These are phyloP conservation scores for Tyrannus savana DNA, from an alignment of 2,113 vertebrate species.

Conservation along the genomic window DNA sequence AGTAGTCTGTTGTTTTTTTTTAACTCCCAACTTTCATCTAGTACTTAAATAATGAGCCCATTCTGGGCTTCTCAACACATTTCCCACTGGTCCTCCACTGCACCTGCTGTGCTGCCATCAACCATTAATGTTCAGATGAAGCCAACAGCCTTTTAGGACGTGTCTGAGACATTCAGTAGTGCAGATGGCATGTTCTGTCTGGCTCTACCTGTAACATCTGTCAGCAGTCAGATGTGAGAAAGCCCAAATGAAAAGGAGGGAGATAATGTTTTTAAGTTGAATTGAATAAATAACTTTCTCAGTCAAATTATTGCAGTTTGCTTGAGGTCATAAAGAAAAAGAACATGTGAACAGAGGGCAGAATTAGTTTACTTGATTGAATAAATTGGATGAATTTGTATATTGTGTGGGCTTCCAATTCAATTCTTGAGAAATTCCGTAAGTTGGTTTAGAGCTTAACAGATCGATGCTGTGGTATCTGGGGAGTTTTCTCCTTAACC, in stretches of 20 bases:
- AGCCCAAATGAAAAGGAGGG: neutral
- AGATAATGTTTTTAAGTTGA: neutral
- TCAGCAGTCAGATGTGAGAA: conserved; percentile 44
- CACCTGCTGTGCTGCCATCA: conserved; percentile 41
- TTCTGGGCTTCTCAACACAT: neutral
- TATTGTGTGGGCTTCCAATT: neutral
- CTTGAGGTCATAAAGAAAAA: neutral
- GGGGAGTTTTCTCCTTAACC: neutral
- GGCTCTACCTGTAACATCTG: conserved; percentile 56
- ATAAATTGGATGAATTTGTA: neutral
- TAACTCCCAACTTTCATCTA: neutral
- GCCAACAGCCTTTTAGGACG: conserved; percentile 6
- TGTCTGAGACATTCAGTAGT: neutral
- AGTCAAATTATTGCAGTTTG: neutral
- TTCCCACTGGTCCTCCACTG: conserved; percentile 6
- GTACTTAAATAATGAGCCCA: neutral
- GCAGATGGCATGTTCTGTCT: conserved; percentile 37
- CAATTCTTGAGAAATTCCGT: neutral
- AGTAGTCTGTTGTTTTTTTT: neutral
- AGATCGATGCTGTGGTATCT: neutral
- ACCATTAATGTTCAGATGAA: conserved; percentile 16
- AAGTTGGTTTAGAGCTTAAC: neutral
- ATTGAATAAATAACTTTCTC: neutral
- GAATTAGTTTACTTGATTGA: neutral
- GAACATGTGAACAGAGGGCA: neutral